phyloP scores from a whole-genome alignment of 2,113 vertebrate genomes.

The Gymnorhina tibicen region DNA sequence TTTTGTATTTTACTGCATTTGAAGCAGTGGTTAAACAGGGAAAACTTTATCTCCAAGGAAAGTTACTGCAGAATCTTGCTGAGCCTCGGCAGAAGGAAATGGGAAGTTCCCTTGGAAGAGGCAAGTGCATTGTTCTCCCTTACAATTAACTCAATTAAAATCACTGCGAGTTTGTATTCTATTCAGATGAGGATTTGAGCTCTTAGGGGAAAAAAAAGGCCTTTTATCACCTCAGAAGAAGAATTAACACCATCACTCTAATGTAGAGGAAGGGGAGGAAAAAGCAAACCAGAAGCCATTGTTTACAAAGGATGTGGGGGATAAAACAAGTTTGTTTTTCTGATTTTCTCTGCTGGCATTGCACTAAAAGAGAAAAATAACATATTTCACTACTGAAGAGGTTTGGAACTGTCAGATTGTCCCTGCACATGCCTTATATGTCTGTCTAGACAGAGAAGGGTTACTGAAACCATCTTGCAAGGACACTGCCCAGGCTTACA shows the following conservation, averaged over 20 bases:
- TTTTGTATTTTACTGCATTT: background rate
- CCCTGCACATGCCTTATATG: background rate
- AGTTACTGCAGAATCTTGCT: background rate
- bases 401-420: background rate
- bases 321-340: slow-evolving; percentile 5
- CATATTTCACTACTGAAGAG: background rate
- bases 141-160: slow-evolving; percentile 22
- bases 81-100: slow-evolving; percentile 2
- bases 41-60: slow-evolving; percentile 9
- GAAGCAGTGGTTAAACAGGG: background rate
- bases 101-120: slow-evolving; percentile 7
- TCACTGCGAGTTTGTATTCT: background rate
- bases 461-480: background rate
- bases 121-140: slow-evolving; percentile 27
- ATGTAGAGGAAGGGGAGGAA: background rate
- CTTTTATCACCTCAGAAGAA: slow-evolving; percentile 27
- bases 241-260: background rate
- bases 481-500: background rate
- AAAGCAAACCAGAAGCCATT: background rate
- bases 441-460: background rate
- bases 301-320: background rate
- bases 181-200: slow-evolving; percentile 44
- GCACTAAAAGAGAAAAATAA: background rate
- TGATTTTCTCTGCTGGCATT: background rate
- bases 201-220: background rate